Conservation (phyloP, 1,140 invertebrate genomes). For the Drosophila busckii region DNA sequence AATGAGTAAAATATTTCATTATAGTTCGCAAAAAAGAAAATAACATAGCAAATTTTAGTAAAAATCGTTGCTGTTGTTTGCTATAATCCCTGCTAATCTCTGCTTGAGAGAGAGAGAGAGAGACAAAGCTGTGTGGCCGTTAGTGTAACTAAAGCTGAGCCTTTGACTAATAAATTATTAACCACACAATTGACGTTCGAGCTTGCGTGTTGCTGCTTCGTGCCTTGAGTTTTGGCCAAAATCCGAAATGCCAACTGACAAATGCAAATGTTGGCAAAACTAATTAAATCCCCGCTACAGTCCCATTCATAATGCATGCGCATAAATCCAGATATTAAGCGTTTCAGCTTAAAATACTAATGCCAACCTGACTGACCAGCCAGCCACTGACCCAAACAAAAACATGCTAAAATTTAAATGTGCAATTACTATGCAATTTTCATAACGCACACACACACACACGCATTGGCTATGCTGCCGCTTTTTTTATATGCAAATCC, state of each 20-base stretch:
- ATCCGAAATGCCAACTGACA: constrained; percentile 8
- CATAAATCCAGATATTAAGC: constrained; percentile 62
- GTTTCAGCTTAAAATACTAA: constrained; percentile 60
- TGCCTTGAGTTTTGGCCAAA: not conserved
- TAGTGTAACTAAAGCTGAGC: too few relatives aligned
- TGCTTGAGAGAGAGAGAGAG: constrained; percentile 1
- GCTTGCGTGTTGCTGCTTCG: not conserved
- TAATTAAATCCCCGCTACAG: constrained; percentile 50
- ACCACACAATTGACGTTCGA: constrained; percentile 40
- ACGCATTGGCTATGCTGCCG: not conserved
- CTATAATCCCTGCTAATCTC: too few relatives aligned
- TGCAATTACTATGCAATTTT: constrained; percentile 50
- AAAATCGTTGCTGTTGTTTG: too few relatives aligned
- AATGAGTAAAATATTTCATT: too few relatives aligned
- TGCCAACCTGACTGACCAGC: too few relatives aligned
- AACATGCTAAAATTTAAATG: constrained; percentile 55
- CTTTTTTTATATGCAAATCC: too few relatives aligned
- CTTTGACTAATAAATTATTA: constrained; percentile 35
- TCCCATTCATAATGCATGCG: constrained; percentile 58
- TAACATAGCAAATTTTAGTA: too few relatives aligned
- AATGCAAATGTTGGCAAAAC: constrained; percentile 51
- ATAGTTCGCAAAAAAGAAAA: too few relatives aligned
- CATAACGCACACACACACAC: too few relatives aligned
- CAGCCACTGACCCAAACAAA: too few relatives aligned
- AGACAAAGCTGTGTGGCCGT: not conserved